Percentiles rank a stretch among this genome's conserved stretches.
phyloP scores from a whole-genome alignment of 2,797 vertebrate genomes.

The Rhyacichthys aspro region DNA sequence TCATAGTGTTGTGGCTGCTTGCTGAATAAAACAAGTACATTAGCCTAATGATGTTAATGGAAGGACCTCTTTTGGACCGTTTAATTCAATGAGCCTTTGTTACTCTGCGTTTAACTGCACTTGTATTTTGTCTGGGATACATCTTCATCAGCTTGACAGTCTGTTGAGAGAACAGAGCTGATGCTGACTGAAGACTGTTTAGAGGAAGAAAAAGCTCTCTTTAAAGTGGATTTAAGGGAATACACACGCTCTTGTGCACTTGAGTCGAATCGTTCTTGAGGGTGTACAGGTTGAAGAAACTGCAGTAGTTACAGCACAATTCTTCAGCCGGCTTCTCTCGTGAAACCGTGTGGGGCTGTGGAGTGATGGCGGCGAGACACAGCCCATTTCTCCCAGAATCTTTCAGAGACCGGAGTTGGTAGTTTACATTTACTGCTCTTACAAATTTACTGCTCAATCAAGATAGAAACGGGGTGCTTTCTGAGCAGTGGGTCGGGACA shows the following conservation, averaged over 20 bases:
- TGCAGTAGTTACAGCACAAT: conserved; percentile 32
- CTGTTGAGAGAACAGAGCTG: background rate
- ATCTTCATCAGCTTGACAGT: background rate
- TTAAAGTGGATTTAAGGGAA: conserved; percentile 15
- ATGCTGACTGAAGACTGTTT: conserved; percentile 2
- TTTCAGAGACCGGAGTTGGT: conserved; percentile 42
- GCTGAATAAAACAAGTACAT: too few species aligned
- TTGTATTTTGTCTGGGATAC: background rate
- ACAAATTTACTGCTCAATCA: background rate
- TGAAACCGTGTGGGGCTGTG: conserved; percentile 38
- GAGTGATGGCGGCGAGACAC: conserved; percentile 46
- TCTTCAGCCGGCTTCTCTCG: conserved; percentile 51
- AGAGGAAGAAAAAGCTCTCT: background rate
- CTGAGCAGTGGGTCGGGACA: too few species aligned
- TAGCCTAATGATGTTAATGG: too few species aligned
- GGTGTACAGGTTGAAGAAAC: conserved; percentile 18
- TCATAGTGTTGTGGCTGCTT: too few species aligned
- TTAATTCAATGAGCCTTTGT: too few species aligned
- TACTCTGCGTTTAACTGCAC: too few species aligned
- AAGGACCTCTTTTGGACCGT: too few species aligned
- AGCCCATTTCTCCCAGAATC: conserved; percentile 51
- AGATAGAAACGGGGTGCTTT: conserved; percentile 33
- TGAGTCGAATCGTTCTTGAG: conserved; percentile 12
- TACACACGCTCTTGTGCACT: conserved; percentile 15
- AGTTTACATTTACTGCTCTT: conserved; percentile 39